phyloP scores from a whole-genome alignment of 2,113 vertebrate genomes.

The Arizona elegans region DNA sequence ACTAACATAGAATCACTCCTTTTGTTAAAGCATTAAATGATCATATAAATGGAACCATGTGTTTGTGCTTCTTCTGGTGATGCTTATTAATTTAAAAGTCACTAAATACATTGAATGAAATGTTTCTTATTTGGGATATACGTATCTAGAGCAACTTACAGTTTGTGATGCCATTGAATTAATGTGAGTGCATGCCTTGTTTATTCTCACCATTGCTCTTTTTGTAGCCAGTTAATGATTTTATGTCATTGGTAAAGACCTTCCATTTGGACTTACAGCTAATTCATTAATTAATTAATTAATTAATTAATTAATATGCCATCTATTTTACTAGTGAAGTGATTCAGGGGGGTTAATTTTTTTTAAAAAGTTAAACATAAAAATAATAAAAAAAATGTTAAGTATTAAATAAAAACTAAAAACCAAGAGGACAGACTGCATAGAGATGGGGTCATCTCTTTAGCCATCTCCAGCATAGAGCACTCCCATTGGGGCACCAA shows the following conservation, averaged over 20 bases:
- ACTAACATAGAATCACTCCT: fast-evolving
- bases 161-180: background rate
- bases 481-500: background rate
- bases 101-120: background rate
- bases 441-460: too few relatives aligned
- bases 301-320: too few relatives aligned
- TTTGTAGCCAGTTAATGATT: background rate
- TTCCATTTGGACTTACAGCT: background rate
- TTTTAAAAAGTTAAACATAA: too few relatives aligned
- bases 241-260: fast-evolving
- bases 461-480: background rate
- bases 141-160: background rate
- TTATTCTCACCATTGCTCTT: background rate
- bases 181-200: background rate
- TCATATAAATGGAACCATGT: background rate
- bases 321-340: too few relatives aligned
- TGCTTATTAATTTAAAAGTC: background rate
- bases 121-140: background rate
- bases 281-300: too few relatives aligned
- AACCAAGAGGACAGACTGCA: too few relatives aligned
- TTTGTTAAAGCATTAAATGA: background rate
- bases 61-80: background rate
- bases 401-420: too few relatives aligned
- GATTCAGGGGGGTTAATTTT: too few relatives aligned
- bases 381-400: too few relatives aligned